phyloP scores from a whole-genome alignment of 2,888 invertebrate species.

The Tetheella fluctuosa region DNA sequence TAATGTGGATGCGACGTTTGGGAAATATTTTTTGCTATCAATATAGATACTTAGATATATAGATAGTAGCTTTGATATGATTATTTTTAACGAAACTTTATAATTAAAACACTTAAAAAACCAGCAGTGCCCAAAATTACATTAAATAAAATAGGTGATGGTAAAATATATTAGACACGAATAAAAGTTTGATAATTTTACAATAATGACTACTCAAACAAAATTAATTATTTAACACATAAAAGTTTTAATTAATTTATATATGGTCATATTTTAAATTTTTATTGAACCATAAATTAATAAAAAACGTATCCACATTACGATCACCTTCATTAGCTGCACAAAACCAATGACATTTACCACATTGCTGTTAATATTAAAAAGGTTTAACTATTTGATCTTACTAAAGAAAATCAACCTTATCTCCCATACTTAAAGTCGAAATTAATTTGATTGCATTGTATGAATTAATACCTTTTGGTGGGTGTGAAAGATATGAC shows the following conservation, averaged over 20 bases:
- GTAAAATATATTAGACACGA: neutral
- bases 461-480: slow-evolving; percentile 32
- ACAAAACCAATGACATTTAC: slow-evolving; percentile 81
- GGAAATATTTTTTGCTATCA: no score
- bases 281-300: slow-evolving; percentile 13
- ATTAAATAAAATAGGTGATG: no score
- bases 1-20: slow-evolving; percentile 44
- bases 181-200: neutral
- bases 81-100: no score
- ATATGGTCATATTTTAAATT: slow-evolving; percentile 9
- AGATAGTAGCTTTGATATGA: no score
- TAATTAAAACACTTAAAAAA: no score
- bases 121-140: no score
- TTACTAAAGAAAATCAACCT: slow-evolving; percentile 14
- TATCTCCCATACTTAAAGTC: accelerated
- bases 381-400: slow-evolving; percentile 36
- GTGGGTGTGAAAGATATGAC: slow-evolving; percentile 74
- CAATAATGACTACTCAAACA: slow-evolving; percentile 1
- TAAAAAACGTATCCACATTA: slow-evolving; percentile 39
- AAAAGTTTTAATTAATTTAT: slow-evolving; percentile 6
- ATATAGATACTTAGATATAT: no score
- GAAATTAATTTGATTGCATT: slow-evolving; percentile 22
- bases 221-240: slow-evolving; percentile 13
- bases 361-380: slow-evolving; percentile 33
- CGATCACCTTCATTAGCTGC: slow-evolving; percentile 68